phyloP scores from a whole-genome alignment of 1,140 invertebrate species.

The Tribolium castaneum region DNA sequence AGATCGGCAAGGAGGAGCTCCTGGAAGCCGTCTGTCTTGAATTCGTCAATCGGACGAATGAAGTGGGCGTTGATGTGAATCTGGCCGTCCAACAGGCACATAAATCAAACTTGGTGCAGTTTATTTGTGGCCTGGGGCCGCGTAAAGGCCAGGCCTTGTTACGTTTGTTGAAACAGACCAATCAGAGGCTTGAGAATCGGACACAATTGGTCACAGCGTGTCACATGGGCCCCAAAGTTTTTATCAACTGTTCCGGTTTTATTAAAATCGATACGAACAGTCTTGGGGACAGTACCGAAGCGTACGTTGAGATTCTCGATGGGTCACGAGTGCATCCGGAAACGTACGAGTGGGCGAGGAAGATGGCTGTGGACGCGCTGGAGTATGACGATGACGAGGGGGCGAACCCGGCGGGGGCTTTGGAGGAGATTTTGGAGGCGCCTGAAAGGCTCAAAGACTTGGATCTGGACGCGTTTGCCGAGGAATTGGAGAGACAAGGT shows the following conservation, averaged over 20 bases:
- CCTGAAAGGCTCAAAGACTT: slow-evolving; percentile 96
- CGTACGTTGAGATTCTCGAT: slow-evolving; percentile 96
- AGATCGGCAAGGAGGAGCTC: slow-evolving; percentile 86
- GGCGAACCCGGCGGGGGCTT: slow-evolving; percentile 93
- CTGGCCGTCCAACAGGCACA: slow-evolving; percentile 88
- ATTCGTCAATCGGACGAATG: slow-evolving; percentile 94
- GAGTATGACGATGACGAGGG: slow-evolving; percentile 98
- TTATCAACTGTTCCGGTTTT: slow-evolving; percentile 99
- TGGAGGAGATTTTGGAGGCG: slow-evolving; percentile 97
- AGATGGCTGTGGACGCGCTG: slow-evolving; percentile 99
- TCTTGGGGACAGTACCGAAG: slow-evolving; percentile 92
- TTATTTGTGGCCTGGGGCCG: slow-evolving; percentile 96
- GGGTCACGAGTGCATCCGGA: slow-evolving; percentile 98
- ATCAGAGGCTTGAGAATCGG: slow-evolving; percentile 92
- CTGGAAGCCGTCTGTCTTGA: slow-evolving; percentile 88
- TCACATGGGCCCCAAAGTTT: slow-evolving; percentile 98
- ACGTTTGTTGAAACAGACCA: slow-evolving; percentile 92
- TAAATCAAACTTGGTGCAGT: slow-evolving; percentile 93
- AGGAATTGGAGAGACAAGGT: slow-evolving; percentile 93
- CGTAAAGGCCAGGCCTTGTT: slow-evolving; percentile 92
- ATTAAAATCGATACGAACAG: slow-evolving; percentile 98
- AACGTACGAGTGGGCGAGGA: slow-evolving; percentile 99
- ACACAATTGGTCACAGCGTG: slow-evolving; percentile 95
- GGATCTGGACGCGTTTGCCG: slow-evolving; percentile 98
- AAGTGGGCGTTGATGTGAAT: slow-evolving; percentile 99